Conservation (phyloP, 2,888 invertebrate species). For the Amiota communis region DNA sequence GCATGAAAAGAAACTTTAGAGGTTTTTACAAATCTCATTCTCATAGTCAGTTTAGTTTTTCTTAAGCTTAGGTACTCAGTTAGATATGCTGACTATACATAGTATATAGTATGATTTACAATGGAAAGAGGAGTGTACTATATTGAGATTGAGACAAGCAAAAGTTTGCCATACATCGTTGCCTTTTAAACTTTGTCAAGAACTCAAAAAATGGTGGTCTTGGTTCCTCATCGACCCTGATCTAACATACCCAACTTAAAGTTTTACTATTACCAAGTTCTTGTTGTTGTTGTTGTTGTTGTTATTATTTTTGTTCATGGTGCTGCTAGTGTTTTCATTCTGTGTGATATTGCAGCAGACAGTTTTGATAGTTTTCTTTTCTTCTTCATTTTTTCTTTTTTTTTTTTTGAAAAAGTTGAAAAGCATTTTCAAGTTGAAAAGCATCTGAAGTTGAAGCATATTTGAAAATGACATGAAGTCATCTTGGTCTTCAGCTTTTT, state of each 20-base stretch:
- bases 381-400: too few species aligned
- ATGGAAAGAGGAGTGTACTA: too few species aligned
- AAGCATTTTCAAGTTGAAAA: slow-evolving; percentile 38
- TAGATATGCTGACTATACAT: slow-evolving; percentile 3
- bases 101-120: not conserved
- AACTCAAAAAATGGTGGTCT: too few species aligned
- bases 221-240: too few species aligned
- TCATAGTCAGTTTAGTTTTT: not conserved
- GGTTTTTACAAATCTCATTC: slow-evolving; percentile 31
- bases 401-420: slow-evolving; percentile 41
- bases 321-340: slow-evolving; percentile 25
- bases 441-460: slow-evolving; percentile 43
- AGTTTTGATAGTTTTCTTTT: slow-evolving; percentile 52
- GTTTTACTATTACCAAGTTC: not conserved
- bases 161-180: slow-evolving; percentile 5
- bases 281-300: slow-evolving; percentile 21
- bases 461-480: slow-evolving; percentile 40
- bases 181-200: too few species aligned
- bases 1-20: slow-evolving; percentile 51
- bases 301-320: slow-evolving; percentile 32
- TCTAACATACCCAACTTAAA: slow-evolving; percentile 8
- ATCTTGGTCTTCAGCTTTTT: slow-evolving; percentile 35
- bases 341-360: slow-evolving; percentile 51
- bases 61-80: slow-evolving; percentile 3
- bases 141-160: not conserved